Evolutionary conservation across 92 coral and sea anemone species (phyloP).

Genomic region (Porites cylindrica): DNA sequence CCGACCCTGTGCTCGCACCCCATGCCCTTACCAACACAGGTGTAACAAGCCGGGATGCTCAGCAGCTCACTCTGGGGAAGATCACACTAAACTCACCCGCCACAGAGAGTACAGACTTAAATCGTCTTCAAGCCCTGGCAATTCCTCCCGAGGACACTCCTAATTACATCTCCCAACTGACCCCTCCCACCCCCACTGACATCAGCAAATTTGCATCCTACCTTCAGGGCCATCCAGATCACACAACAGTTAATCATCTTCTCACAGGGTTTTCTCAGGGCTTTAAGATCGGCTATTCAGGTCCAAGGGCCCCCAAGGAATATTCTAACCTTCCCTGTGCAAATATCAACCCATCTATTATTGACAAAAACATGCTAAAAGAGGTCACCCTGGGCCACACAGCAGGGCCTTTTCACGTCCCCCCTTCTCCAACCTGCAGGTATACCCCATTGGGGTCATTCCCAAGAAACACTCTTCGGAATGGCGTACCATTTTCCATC

Average conservation of each 20-base stretch:
- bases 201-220: too few species aligned
- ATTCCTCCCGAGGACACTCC: background rate
- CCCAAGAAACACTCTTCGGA: too few species aligned
- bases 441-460: too few species aligned
- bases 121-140: background rate
- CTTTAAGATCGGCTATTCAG: background rate
- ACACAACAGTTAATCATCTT: too few species aligned
- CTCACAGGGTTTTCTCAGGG: too few species aligned
- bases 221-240: too few species aligned
- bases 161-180: background rate
- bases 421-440: background rate
- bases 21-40: constrained; percentile 16
- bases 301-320: background rate
- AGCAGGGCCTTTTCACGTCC: background rate
- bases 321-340: background rate
- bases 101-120: background rate
- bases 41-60: constrained; percentile 15
- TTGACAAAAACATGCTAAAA: constrained; percentile 1
- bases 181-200: too few species aligned
- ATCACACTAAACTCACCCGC: constrained; percentile 8
- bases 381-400: constrained; percentile 2
- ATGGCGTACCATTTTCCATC: too few species aligned
- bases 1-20: constrained; percentile 14
- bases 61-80: background rate
- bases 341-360: background rate